Base-by-base conservation (phyloP, 2,113 vertebrate genomes). In the Oxyura jamaicensis region DNA sequence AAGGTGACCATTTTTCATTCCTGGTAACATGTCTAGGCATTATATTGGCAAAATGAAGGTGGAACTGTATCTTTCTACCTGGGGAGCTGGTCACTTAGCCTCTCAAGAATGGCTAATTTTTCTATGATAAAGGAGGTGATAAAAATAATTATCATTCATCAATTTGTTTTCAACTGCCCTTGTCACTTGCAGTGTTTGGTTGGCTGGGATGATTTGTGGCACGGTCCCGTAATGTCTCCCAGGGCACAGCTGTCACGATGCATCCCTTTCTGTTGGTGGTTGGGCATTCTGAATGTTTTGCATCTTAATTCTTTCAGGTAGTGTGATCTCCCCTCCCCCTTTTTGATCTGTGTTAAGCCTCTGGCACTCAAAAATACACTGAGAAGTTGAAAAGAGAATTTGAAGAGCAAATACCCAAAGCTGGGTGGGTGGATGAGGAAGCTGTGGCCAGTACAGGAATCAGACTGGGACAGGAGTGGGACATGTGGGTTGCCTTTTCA, bases 321-420 rank as follows among this genome's bases (percentile, higher is more conserved):
- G 4, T 63, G 11, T 67, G 42, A 39, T 75, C 29, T 78, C 87
- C 11, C 18, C 9, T 52, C 6, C 46, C 22, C 39, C 10, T 74
- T 62, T 42, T 26, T 53, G n/a, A 55, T 87, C 91, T 86, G 42
- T 89, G 89, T 93, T 84, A 84, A 77, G 14, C 62, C 75, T 26
- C 31, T 73, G 44, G 18, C 39, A 44, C 31, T 91, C 33, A 90
- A 50, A 81, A 89, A 55, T 55, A 42, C 3, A 0, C 44, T 65
- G n/a, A 66, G 44, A 58, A 76, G 16, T 58, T 69, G 84, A 82
- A 53, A 50, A 22, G 21, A 79, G 53, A 76, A 53, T 87, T 82
- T 85, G 71, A 90, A 69, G 78, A 84, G 58, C 73, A 72, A 72
- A 42, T 50, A 88, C 39, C 33, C 50, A 35, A 65, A 28, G 63